Evolutionary conservation across 1,140 invertebrate species (phyloP).

Genomic region (Papilio helenus): DNA sequence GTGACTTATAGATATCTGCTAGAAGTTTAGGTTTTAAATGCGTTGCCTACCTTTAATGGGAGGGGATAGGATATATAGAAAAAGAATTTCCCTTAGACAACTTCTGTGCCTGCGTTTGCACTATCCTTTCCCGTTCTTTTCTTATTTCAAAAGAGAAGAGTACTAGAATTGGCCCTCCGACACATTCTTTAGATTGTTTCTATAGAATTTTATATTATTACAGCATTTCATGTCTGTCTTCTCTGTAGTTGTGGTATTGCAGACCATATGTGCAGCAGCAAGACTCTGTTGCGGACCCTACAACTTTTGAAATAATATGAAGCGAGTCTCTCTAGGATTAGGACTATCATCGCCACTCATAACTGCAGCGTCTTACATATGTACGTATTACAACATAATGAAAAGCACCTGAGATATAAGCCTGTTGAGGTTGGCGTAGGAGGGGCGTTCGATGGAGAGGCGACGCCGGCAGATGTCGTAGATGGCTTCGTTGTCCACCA

Average conservation of each 20-base stretch:
- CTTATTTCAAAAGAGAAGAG: background rate
- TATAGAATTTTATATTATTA: too few species aligned
- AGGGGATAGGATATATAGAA: background rate
- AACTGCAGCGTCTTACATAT: background rate
- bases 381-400: background rate
- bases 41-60: background rate
- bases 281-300: background rate
- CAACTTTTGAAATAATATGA: background rate
- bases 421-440: conserved; percentile 90
- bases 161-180: too few species aligned
- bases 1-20: background rate
- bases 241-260: background rate
- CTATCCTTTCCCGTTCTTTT: background rate
- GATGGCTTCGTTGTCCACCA: conserved; percentile 94
- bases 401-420: conserved; percentile 85
- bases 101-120: too few species aligned
- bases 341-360: background rate
- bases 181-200: too few species aligned
- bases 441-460: conserved; percentile 88
- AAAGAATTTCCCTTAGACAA: background rate
- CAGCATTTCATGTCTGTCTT: background rate
- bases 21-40: background rate
- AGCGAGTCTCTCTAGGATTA: background rate
- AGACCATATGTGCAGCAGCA: background rate
- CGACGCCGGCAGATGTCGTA: conserved; percentile 91